Base-by-base conservation (phyloP, 2,888 invertebrate species). In the Rhyacophila evoluta region DNA sequence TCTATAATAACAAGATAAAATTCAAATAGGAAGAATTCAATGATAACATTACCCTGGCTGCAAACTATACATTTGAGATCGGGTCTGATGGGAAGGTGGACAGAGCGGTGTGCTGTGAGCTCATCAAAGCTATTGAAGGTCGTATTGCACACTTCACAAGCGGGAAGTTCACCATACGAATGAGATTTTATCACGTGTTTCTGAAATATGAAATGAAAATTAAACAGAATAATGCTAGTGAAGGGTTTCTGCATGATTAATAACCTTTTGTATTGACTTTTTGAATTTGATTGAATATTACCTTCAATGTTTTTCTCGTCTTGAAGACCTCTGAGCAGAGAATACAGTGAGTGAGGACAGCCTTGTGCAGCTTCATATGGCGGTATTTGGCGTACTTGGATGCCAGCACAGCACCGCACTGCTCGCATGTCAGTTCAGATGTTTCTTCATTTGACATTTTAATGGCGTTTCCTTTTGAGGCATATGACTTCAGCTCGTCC, bases 241-340 rank as follows among this genome's bases (percentile, higher is more conserved):
- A n/a, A n/a, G n/a, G n/a, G n/a, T n/a, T n/a, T n/a, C n/a, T n/a
- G n/a, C n/a, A n/a, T n/a, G n/a, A n/a, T n/a, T n/a, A n/a, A n/a
- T n/a, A n/a, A n/a, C n/a, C n/a, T n/a, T n/a, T n/a, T n/a, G n/a
- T n/a, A n/a, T n/a, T n/a, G n/a, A n/a, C n/a, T n/a, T n/a, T n/a
- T n/a, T n/a, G n/a, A n/a, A n/a, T n/a, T n/a, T n/a, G n/a, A n/a
- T n/a, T n/a, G n/a, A n/a, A n/a, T n/a, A n/a, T 1, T 55, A 55
- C 55, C 55, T 55, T 55, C 1, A 55, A 19, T 10, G 55, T 55
- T 55, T 55, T 55, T 19, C 55, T 55, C 2, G 55, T 55, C 19
- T 55, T 55, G 55, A 55, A 55, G 25, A 55, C 55, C 19, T 55
- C 55, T 10, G 55, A 55, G 12, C 55, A 55, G 25, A 55, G 55